A percentile compares a stretch with the other conserved stretches of the same genome.
These are phyloP conservation scores for Aurelia aurita DNA, from an alignment of 30 jellyfish, hydroid and myxozoan genomes.

Conservation along the genomic window DNA sequence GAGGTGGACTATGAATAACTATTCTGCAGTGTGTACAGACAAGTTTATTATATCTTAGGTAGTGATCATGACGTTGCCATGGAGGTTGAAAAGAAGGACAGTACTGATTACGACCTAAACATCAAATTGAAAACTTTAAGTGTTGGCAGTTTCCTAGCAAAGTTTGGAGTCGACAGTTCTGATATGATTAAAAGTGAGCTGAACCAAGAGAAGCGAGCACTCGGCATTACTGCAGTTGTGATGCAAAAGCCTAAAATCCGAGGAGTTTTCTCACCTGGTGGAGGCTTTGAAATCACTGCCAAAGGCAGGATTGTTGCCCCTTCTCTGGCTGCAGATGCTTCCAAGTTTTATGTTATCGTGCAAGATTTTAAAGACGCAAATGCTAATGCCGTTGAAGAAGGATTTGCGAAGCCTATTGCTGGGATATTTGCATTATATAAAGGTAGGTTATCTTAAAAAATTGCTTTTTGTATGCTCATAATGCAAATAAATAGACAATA, in stretches of 20 bases:
- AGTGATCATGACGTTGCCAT: slow-evolving; percentile 11
- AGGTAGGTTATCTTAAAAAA: too few relatives aligned
- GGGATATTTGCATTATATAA: slow-evolving; percentile 36
- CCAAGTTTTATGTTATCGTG: slow-evolving; percentile 25
- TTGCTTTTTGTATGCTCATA: too few relatives aligned
- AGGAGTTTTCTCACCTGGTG: slow-evolving; percentile 58
- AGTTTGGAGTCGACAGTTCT: slow-evolving; percentile 7
- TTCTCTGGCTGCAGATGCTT: slow-evolving; percentile 44
- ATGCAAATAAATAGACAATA: too few relatives aligned
- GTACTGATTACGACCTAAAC: slow-evolving; percentile 9
- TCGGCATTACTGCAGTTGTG: slow-evolving; percentile 10
- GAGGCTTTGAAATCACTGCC: slow-evolving; percentile 46
- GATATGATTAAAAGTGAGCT: slow-evolving; percentile 11
- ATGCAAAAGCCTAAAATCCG: slow-evolving; percentile 22
- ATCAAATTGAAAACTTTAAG: background rate
- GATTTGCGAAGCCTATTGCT: slow-evolving; percentile 42
- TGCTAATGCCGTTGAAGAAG: background rate
- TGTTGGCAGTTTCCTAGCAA: slow-evolving; percentile 12
- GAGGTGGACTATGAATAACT: too few relatives aligned
- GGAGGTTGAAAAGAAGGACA: slow-evolving; percentile 18
- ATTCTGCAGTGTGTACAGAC: too few relatives aligned
- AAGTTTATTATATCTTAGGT: background rate
- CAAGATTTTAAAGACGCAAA: slow-evolving; percentile 12
- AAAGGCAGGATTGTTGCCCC: slow-evolving; percentile 54
- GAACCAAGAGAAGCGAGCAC: slow-evolving; percentile 6